These are phyloP conservation scores for Bubo bubo DNA, from an alignment of 2,113 vertebrate species.

Conservation along the genomic window DNA sequence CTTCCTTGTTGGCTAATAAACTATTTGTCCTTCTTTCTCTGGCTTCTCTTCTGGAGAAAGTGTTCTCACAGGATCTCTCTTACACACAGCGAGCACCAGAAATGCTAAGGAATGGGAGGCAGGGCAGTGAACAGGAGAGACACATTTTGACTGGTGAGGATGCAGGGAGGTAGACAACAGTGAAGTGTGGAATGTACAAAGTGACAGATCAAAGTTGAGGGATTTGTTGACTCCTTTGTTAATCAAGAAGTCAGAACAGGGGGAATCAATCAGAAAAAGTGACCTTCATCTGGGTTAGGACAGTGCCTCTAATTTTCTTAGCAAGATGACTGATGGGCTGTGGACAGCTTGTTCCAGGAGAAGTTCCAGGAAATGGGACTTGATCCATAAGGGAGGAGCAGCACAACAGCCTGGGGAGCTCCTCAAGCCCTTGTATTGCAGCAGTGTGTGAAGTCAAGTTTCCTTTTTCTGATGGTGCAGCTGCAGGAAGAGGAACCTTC, in stretches of 20 bases:
- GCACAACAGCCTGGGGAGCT: not conserved
- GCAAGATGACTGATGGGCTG: not conserved
- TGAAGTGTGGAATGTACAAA: not conserved
- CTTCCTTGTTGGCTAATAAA: constrained; percentile 22
- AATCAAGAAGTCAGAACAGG: not conserved
- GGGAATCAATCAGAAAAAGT: not conserved
- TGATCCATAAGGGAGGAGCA: not conserved
- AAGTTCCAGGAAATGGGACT: not conserved
- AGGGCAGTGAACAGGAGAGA: not conserved
- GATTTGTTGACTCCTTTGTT: not conserved
- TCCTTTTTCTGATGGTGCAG: not conserved
- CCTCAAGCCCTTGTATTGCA: not conserved
- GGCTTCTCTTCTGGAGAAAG: not conserved
- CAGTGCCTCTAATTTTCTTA: not conserved
- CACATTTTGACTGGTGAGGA: fast-evolving
- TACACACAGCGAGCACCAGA: not conserved
- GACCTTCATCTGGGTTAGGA: not conserved
- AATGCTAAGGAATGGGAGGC: not conserved
- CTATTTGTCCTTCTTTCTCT: not conserved
- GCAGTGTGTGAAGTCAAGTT: not conserved
- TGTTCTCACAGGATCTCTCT: not conserved
- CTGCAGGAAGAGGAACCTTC: not conserved
- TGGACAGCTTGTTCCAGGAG: not conserved
- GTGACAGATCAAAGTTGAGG: not conserved
- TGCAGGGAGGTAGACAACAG: not conserved